phyloP scores from a whole-genome alignment of 2,113 vertebrate species.

The Nanorana parkeri region DNA sequence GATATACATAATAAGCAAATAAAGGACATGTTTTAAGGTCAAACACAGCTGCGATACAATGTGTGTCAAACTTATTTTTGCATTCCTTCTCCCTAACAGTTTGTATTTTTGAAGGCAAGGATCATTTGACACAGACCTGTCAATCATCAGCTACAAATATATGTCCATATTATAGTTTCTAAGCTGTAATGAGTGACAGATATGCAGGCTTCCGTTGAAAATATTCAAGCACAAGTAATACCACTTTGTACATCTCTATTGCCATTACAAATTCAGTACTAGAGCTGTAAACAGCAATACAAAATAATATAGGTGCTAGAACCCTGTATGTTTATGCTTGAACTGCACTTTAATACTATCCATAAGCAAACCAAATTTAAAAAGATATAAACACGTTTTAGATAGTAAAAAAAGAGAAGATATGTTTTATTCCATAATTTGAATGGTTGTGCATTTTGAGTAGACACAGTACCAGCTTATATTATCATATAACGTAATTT shows the following conservation, averaged over 20 bases:
- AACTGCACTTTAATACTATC: too few relatives aligned
- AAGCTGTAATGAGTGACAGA: not conserved
- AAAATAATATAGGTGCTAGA: too few relatives aligned
- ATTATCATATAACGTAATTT: too few relatives aligned
- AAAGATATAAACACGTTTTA: too few relatives aligned
- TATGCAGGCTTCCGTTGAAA: not conserved
- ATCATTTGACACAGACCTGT: slow-evolving; percentile 2
- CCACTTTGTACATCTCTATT: slow-evolving; percentile 2
- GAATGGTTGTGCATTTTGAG: too few relatives aligned
- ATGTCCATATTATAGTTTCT: not conserved
- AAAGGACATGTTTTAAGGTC: slow-evolving; percentile 30
- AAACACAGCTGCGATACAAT: slow-evolving; percentile 18
- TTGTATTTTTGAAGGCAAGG: not conserved
- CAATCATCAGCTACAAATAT: slow-evolving; percentile 22
- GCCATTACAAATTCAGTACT: not conserved
- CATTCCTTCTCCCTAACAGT: slow-evolving; percentile 1
- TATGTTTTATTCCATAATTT: too few relatives aligned
- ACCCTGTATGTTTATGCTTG: too few relatives aligned
- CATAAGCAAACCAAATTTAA: too few relatives aligned
- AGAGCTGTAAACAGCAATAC: too few relatives aligned
- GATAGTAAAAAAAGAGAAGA: too few relatives aligned
- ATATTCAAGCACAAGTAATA: not conserved
- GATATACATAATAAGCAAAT: slow-evolving; percentile 41
- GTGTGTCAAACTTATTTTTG: slow-evolving; percentile 27
- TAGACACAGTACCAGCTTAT: too few relatives aligned